These are phyloP conservation scores for Falco cherrug DNA, from an alignment of 2,797 vertebrate genomes.

Conservation along the genomic window DNA sequence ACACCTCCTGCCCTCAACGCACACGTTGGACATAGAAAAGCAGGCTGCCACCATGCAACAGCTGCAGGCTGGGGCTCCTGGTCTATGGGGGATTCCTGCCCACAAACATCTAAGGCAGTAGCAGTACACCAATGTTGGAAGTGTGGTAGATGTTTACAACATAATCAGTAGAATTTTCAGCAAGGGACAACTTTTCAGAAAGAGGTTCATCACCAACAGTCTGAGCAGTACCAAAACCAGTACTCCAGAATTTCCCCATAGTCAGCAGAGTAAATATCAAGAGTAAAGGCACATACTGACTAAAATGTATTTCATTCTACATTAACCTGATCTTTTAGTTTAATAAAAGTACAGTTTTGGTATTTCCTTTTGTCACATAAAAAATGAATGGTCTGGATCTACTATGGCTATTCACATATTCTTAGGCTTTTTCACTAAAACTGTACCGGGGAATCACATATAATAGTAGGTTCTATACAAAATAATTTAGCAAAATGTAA, in stretches of 20 bases:
- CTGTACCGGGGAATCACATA: not conserved
- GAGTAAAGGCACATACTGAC: not conserved
- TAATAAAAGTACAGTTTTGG: not conserved
- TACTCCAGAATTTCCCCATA: not conserved
- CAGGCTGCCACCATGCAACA: not conserved
- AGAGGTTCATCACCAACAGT: not conserved
- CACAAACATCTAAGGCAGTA: not conserved
- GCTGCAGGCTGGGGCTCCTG: not conserved
- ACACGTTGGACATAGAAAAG: not conserved
- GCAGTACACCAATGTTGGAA: not conserved
- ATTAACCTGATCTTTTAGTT: not conserved
- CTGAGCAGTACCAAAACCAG: not conserved
- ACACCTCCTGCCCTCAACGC: accelerated
- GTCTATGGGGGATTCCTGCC: not conserved
- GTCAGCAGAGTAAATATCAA: constrained; percentile 4
- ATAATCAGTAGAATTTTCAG: not conserved
- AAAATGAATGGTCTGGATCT: not conserved
- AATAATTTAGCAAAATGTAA: not conserved
- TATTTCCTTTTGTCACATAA: not conserved
- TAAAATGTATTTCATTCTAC: not conserved
- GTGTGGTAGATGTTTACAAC: not conserved
- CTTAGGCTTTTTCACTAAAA: not conserved
- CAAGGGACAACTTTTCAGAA: not conserved
- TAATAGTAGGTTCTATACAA: not conserved
- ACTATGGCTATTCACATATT: not conserved